Base-by-base conservation (phyloP, 1,140 invertebrate species). In the Gryllus bimaculatus region DNA sequence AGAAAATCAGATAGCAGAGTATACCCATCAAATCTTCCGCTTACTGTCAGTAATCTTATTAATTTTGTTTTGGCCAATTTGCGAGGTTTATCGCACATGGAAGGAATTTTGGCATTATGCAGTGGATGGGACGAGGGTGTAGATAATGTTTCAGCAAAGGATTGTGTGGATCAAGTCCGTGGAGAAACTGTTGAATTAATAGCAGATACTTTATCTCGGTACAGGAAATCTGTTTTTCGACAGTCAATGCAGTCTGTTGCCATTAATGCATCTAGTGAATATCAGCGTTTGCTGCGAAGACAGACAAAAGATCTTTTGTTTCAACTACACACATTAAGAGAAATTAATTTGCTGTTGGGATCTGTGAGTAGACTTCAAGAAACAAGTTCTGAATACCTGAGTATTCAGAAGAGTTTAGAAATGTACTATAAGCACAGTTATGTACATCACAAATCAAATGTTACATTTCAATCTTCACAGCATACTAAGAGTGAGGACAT, bases 1-100 rank as follows among this genome's bases (percentile, higher is more conserved):
- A 93, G 92, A 81, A 93, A 93, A 88, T 88, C 89, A 73, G 93
- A 95, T 81, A 94, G 92, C 83, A 88, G 91, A 75, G 86, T 90
- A 39, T 95, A 91, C 85, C 92, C 93, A 18, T 85, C 86, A 79
- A 84, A 86, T 74, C 82, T 89, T 54, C 89, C 90, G 73, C 87
- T 94, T 21, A 91, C 91, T 18, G 86, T 91, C 48, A 85, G 90
- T 80, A 93, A 93, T 84, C 84, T 95, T 54, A 84, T 93, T 47
- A 90, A 90, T 78, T 94, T 95, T 83, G 89, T 95, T 8, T 84
- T 95, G 74, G 88, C 91, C 2, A 90, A 93, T 84, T 85, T 93
- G 75, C 26, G 82, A 3, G 84, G 81, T 49, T 84, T 87, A 80
- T 82, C 84, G 12, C 84, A 86, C 20, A 79, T 87, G 0, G 84